Percentiles rank a stretch among this genome's conserved stretches.
phyloP scores from a whole-genome alignment of 1,140 invertebrate species.

The Leptonema lineaticorne region DNA sequence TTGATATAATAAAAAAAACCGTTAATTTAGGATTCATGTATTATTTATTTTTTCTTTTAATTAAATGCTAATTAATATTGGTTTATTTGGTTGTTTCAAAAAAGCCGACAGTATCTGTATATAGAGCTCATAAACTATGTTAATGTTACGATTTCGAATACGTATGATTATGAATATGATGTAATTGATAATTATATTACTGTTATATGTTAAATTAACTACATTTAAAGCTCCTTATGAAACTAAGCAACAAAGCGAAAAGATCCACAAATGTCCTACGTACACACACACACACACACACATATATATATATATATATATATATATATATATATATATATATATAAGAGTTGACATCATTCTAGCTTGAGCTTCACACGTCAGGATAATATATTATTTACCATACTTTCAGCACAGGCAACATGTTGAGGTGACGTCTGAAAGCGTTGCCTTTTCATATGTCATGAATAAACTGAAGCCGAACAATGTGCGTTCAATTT shows the following conservation, averaged over 20 bases:
- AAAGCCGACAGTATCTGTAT: not conserved
- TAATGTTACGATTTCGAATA: not conserved
- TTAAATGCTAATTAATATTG: too few species aligned
- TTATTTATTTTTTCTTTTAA: too few species aligned
- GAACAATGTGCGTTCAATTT: not conserved
- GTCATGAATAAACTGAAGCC: not conserved
- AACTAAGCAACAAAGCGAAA: not conserved
- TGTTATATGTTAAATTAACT: not conserved
- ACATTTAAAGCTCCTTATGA: not conserved
- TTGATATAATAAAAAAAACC: too few species aligned
- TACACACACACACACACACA: too few species aligned
- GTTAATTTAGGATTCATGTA: too few species aligned
- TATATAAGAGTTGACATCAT: not conserved
- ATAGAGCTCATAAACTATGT: not conserved
- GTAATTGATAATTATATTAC: not conserved
- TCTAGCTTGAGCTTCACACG: slow-evolving; percentile 4
- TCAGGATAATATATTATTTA: slow-evolving; percentile 12
- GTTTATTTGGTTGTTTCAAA: too few species aligned
- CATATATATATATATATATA: too few species aligned
- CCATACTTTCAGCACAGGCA: not conserved
- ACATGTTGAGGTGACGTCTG: slow-evolving; percentile 1
- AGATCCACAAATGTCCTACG: too few species aligned
- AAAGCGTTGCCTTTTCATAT: not conserved
- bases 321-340: too few species aligned
- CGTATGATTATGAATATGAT: not conserved